Evolutionary conservation across 37 sponge, comb jelly and placozoan genomes (phyloP), one percentile per base, ranked within the genome.

Genomic region (Beroe ovata): DNA sequence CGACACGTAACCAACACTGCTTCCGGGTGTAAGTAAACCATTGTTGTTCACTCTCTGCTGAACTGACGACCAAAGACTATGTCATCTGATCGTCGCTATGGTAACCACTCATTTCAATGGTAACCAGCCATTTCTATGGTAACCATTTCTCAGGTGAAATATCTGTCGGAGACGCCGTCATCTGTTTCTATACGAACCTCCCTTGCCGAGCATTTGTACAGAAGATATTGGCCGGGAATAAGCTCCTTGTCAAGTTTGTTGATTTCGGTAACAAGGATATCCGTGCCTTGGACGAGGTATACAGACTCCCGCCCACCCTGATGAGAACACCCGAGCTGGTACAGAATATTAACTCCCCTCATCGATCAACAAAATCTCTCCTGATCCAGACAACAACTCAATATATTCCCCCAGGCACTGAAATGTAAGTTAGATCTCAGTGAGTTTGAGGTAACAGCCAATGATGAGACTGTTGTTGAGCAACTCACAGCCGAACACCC

Each of bases 211-310:
- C 32, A 2, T 29, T 32, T 4, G 69, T 66, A 8, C 34, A 19
- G 36, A 37, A 25, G 16, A 34, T 26, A 4, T 30, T 32, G 8
- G 36, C 69, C 2, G 34, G 30, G 8, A 66, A 66, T 1, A 66
- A 33, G 36, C 18, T 34, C 36, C 25, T 29, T 14, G 69, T 66
- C 2, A 66, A 66, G 36, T 66, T 66, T 18, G 69, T 66, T 1
- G 69, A 66, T 18, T 66, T 66, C 35, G 69, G 69, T 2, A 66
- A 66, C 54, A 47, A 47, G 54, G 54, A 47, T 47, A 47, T 47
- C 54, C 11, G 6, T 16, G 11, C 6, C 11, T 47, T 47, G 54
- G 54, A 11, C 11, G 54, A 47, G 54, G 11, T 11, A 6, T 47
- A 47, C 54, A 6, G 54, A 11, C 6, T 47, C 11, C 54, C 54